Conservation (phyloP, 92 coral and sea anemone species). For the Plumapathes pennacea region DNA sequence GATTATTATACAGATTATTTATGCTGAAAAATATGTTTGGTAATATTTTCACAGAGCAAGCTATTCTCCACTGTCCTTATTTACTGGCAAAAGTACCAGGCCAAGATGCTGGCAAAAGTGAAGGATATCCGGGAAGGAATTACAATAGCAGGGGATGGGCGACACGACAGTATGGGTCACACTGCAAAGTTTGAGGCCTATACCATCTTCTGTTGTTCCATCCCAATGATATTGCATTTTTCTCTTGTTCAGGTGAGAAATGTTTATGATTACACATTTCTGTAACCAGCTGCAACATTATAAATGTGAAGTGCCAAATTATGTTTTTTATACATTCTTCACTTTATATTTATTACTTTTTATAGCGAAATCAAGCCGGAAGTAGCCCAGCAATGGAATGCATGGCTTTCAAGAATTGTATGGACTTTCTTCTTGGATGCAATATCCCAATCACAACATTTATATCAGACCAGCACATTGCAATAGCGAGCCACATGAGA, state of each 20-base stretch:
- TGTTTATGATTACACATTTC: no score
- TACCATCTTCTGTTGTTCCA: slow-evolving; percentile 19
- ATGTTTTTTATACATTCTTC: background rate
- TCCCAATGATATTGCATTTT: slow-evolving; percentile 14
- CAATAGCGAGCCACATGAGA: slow-evolving; percentile 49
- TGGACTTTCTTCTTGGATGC: slow-evolving; percentile 33
- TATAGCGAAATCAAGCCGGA: slow-evolving; percentile 48
- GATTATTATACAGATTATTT: no score
- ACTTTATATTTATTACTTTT: background rate
- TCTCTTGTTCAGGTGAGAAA: slow-evolving; percentile 16
- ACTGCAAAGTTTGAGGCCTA: slow-evolving; percentile 19
- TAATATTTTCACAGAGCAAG: slow-evolving; percentile 2
- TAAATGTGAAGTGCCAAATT: no score
- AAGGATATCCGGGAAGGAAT: slow-evolving; percentile 9
- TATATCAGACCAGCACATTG: slow-evolving; percentile 41
- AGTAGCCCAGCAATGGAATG: slow-evolving; percentile 66
- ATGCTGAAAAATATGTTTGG: background rate
- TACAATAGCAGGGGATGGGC: slow-evolving; percentile 10
- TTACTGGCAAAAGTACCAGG: slow-evolving; percentile 14
- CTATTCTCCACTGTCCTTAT: slow-evolving; percentile 9
- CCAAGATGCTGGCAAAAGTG: slow-evolving; percentile 6
- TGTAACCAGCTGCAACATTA: no score
- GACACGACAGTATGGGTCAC: slow-evolving; percentile 29
- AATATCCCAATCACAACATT: slow-evolving; percentile 39
- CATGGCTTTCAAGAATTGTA: slow-evolving; percentile 47